Percentiles rank a stretch among this genome's conserved stretches.
Evolutionary conservation across 2,797 vertebrate species (phyloP).

Genomic region (Crypturellus tataupa): DNA sequence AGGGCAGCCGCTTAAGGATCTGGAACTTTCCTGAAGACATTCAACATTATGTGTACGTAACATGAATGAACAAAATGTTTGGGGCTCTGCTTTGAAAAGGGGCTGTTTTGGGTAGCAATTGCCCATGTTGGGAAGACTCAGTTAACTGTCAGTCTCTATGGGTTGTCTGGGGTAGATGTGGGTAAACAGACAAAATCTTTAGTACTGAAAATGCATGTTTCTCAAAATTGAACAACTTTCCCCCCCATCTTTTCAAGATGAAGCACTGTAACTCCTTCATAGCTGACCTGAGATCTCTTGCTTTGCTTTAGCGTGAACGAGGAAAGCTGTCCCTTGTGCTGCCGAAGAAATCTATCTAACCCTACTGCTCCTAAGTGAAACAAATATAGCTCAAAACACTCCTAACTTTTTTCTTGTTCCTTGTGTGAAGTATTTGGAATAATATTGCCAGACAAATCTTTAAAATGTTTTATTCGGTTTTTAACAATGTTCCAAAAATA

Average conservation of each 20-base stretch:
- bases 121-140: background rate
- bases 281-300: background rate
- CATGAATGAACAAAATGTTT: background rate
- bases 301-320: background rate
- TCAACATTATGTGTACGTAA: background rate
- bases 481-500: background rate
- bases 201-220: background rate
- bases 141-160: background rate
- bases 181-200: background rate
- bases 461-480: background rate
- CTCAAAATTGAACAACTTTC: background rate
- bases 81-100: background rate
- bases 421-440: background rate
- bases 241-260: background rate
- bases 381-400: background rate
- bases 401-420: background rate
- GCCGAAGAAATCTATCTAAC: background rate
- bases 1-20: background rate
- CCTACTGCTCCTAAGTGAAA: background rate
- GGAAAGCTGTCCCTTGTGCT: background rate
- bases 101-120: background rate
- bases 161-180: background rate
- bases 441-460: background rate
- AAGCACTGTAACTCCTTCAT: background rate
- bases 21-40: background rate